These are phyloP conservation scores for Drosophila repleta DNA, from an alignment of 1,140 invertebrate species.

Conservation along the genomic window DNA sequence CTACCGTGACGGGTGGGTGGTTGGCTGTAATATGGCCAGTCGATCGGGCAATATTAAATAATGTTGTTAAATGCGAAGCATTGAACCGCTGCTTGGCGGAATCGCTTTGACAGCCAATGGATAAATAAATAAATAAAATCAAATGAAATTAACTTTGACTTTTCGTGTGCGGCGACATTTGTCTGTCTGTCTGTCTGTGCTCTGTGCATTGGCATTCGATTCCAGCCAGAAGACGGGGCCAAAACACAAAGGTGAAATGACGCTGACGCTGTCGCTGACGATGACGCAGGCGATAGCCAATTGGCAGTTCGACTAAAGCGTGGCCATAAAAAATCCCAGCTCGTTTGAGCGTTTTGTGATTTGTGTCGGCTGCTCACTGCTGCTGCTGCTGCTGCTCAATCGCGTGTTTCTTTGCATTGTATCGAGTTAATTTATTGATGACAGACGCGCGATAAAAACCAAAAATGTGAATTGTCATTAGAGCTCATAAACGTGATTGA, in stretches of 20 bases:
- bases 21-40: constrained; percentile 13
- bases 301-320: constrained; percentile 25
- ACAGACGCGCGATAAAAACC: constrained; percentile 78
- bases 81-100: constrained; percentile 57
- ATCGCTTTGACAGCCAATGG: constrained; percentile 41
- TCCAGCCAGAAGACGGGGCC: constrained; percentile 30
- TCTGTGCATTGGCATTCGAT: constrained; percentile 55
- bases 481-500: constrained; percentile 79
- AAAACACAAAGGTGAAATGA: constrained; percentile 77
- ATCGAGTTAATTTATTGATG: constrained; percentile 83
- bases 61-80: constrained; percentile 78
- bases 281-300: constrained; percentile 40
- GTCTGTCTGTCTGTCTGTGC: too few relatives aligned
- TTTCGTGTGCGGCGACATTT: constrained; percentile 56
- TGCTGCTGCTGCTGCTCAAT: constrained; percentile 47
- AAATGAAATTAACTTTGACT: constrained; percentile 72
- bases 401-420: constrained; percentile 72
- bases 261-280: constrained; percentile 32
- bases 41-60: constrained; percentile 79
- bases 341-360: constrained; percentile 77
- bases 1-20: constrained; percentile 5
- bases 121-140: constrained; percentile 76
- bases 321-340: constrained; percentile 75
- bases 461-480: constrained; percentile 80
- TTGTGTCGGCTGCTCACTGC: constrained; percentile 31